These are phyloP conservation scores for Hemaris fuciformis DNA, from an alignment of 2,888 invertebrate genomes.

Conservation along the genomic window DNA sequence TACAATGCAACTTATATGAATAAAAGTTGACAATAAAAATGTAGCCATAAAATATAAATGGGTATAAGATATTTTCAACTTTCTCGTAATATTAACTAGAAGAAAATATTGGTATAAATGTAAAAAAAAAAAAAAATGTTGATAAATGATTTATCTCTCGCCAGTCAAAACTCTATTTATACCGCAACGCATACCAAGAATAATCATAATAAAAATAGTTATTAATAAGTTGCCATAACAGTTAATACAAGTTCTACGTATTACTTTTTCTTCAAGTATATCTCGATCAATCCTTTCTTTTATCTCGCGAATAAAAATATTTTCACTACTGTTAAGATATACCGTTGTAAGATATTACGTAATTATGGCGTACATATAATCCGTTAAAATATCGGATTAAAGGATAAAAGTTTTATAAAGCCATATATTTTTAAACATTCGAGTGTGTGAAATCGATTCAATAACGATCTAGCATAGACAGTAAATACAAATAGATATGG, in stretches of 20 bases:
- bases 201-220: background rate
- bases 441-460: background rate
- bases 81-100: too few species aligned
- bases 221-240: background rate
- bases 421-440: background rate
- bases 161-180: too few species aligned
- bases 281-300: background rate
- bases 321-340: background rate
- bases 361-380: background rate
- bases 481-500: conserved; percentile 29
- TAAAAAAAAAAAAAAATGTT: too few species aligned
- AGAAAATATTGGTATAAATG: too few species aligned
- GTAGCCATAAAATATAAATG: too few species aligned
- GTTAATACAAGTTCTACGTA: background rate
- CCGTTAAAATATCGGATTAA: background rate
- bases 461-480: conserved; percentile 12
- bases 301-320: background rate
- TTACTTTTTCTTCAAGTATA: too few species aligned
- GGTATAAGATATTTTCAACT: too few species aligned
- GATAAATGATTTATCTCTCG: too few species aligned
- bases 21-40: too few species aligned
- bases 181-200: too few species aligned
- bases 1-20: too few species aligned
- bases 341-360: background rate
- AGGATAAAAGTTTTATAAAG: background rate